Evolutionary conservation across 2,113 vertebrate genomes (phyloP).

Genomic region (Hypocryptadius cinnamomeus): DNA sequence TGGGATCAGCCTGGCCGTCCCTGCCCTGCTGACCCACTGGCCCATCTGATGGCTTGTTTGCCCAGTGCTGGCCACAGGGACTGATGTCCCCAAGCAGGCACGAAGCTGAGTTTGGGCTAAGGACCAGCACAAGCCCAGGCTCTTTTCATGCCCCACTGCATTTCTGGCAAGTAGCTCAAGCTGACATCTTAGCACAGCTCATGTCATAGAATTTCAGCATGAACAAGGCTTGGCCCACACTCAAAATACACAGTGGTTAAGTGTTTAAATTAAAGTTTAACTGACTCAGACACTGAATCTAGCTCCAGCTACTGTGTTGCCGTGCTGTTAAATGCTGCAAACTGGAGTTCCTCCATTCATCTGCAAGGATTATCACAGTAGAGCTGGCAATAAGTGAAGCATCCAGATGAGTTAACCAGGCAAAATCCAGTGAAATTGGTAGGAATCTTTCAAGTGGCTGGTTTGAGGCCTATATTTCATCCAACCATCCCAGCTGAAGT

Average conservation of each 20-base stretch:
- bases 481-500: not conserved
- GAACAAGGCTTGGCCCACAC: not conserved
- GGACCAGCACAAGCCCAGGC: not conserved
- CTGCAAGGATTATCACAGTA: not conserved
- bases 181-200: not conserved
- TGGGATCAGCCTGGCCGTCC: rapidly evolving
- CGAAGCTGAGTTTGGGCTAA: not conserved
- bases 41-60: rapidly evolving
- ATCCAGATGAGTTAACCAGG: not conserved
- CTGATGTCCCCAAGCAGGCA: not conserved
- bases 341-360: not conserved
- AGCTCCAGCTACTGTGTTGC: not conserved
- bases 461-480: not conserved
- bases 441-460: not conserved
- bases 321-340: not conserved
- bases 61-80: not conserved
- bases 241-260: slow-evolving; percentile 30
- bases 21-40: rapidly evolving
- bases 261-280: slow-evolving; percentile 37
- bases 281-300: not conserved
- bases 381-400: not conserved
- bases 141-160: not conserved
- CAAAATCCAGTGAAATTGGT: not conserved
- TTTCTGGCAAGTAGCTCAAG: not conserved
- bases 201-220: not conserved